Conservation (phyloP, 2,797 vertebrate species). For the Steatocranus sp. region DNA sequence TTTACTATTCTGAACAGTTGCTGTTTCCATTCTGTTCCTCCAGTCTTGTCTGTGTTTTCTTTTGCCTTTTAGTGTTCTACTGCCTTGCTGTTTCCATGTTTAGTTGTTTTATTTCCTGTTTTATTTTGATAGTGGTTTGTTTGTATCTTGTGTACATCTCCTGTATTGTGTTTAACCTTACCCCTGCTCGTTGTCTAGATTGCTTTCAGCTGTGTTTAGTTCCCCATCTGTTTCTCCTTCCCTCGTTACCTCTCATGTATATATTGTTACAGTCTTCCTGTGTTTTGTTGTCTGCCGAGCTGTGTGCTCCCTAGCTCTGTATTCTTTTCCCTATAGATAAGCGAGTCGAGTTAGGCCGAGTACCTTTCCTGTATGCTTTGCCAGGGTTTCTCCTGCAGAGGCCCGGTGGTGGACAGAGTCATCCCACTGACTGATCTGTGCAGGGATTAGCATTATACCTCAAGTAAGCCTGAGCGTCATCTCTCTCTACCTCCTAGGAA, state of each 20-base stretch:
- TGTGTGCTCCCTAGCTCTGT: background rate
- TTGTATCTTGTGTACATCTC: background rate
- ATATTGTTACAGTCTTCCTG: background rate
- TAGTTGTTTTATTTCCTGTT: background rate
- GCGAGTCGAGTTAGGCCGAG: background rate
- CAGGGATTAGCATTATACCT: background rate
- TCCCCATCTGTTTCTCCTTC: background rate
- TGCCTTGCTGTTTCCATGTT: background rate
- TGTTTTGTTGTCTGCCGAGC: background rate
- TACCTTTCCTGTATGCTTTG: background rate
- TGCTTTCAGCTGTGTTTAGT: background rate
- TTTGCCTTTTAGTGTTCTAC: background rate
- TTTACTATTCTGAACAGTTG: background rate
- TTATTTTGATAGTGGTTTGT: background rate
- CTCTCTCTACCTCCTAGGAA: rapidly evolving
- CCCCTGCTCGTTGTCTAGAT: background rate
- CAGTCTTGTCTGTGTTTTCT: background rate
- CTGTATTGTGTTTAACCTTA: background rate
- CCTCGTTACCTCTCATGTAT: background rate
- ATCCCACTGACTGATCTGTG: background rate
- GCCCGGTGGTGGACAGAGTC: background rate
- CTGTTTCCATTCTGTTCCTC: background rate
- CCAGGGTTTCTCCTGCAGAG: background rate
- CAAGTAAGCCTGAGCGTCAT: background rate
- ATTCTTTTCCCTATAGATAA: background rate